phyloP scores from a whole-genome alignment of 2,113 vertebrate species.

The Gymnobelideus leadbeateri region DNA sequence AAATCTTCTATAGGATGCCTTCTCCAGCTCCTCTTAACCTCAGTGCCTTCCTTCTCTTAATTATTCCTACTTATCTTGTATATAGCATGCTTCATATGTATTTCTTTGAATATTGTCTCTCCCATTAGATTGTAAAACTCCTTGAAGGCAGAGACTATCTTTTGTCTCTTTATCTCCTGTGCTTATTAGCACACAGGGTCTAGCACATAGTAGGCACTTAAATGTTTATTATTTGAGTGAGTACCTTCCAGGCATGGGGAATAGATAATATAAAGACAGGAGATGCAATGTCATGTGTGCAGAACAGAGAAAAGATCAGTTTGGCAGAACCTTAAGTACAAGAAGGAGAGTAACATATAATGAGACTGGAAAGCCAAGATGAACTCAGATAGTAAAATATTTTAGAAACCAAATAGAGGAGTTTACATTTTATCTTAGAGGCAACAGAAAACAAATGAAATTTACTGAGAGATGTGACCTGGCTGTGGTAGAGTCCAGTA shows the following conservation, averaged over 20 bases:
- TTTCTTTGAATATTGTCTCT: neutral
- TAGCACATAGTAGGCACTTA: neutral
- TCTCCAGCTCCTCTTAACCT: neutral
- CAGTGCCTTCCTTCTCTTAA: too few species aligned
- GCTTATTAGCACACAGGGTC: neutral
- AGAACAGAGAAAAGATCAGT: neutral
- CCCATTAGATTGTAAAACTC: neutral
- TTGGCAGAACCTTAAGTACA: neutral
- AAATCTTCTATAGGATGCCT: neutral
- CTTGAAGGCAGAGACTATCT: neutral
- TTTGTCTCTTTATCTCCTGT: neutral
- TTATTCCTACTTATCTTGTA: neutral
- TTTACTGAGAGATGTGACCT: neutral
- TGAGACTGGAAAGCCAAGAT: neutral
- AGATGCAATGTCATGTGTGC: neutral
- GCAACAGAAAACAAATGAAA: neutral
- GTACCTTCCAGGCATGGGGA: neutral
- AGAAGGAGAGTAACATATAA: neutral
- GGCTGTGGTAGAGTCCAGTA: neutral
- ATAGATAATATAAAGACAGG: neutral
- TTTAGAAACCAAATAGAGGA: neutral
- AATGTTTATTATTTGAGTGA: neutral
- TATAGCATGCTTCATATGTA: neutral
- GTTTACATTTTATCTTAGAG: neutral
- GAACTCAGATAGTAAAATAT: neutral